These are phyloP conservation scores for Climacteris rufus DNA, from an alignment of 2,113 vertebrate species.

Conservation along the genomic window DNA sequence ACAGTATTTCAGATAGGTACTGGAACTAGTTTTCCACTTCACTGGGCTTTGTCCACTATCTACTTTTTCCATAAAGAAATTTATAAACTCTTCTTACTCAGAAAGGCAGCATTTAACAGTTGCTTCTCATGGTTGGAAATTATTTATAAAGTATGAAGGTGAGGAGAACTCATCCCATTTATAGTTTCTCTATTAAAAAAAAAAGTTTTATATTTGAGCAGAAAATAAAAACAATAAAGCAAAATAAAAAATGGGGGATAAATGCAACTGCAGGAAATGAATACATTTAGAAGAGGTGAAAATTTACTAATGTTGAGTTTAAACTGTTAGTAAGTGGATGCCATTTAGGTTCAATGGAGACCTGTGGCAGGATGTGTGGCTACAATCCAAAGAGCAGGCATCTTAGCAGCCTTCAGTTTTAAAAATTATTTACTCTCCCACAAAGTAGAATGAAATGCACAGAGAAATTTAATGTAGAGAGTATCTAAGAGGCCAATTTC, in stretches of 20 bases:
- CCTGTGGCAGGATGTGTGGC: neutral
- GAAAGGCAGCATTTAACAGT: neutral
- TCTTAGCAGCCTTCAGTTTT: neutral
- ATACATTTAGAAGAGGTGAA: neutral
- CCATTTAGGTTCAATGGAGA: neutral
- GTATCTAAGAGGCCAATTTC: neutral
- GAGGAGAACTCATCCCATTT: neutral
- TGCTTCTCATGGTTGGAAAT: neutral
- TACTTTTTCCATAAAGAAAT: neutral
- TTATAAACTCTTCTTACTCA: neutral
- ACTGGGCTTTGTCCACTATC: neutral
- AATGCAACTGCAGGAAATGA: neutral
- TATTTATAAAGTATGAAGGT: neutral
- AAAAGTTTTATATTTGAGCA: neutral
- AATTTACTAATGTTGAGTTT: neutral
- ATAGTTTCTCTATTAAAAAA: neutral
- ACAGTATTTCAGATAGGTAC: neutral
- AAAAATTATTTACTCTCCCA: neutral
- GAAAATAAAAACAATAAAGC: fast-evolving
- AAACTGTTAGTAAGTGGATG: neutral
- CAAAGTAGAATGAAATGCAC: neutral
- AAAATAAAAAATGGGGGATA: neutral
- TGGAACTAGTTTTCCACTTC: neutral
- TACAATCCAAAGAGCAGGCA: neutral
- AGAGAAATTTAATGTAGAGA: neutral